Percentiles rank a stretch among this genome's conserved stretches.
Evolutionary conservation across 1,140 invertebrate genomes (phyloP).

Genomic region (Scaptomyza pallida): DNA sequence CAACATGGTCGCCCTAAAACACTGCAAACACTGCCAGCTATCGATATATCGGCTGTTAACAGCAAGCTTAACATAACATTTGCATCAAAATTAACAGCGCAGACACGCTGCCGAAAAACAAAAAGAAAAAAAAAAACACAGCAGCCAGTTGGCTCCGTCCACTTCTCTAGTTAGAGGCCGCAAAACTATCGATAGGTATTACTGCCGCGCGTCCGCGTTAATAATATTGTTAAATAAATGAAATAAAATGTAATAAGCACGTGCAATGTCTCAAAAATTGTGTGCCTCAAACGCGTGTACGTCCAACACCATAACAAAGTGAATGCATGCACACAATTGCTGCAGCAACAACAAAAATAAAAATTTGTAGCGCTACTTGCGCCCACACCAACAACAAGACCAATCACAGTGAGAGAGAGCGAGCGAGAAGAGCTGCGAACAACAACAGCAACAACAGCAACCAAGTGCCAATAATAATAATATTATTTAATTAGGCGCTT

Average conservation of each 20-base stretch:
- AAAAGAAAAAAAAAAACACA: conserved; percentile 1
- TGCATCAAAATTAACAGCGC: not conserved
- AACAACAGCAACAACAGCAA: conserved; percentile 6
- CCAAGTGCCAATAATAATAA: conserved; percentile 58
- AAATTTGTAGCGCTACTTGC: conserved; percentile 22
- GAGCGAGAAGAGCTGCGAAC: conserved; percentile 10
- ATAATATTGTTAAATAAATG: conserved; percentile 47
- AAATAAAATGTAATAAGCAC: conserved; percentile 33
- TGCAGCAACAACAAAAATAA: conserved; percentile 23
- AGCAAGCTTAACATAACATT: conserved; percentile 9
- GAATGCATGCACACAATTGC: conserved; percentile 21
- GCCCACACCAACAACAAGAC: conserved; percentile 31
- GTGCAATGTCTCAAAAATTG: conserved; percentile 17
- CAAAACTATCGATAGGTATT: conserved; percentile 46
- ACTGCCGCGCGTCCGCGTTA: conserved; percentile 44
- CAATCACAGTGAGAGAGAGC: conserved; percentile 24
- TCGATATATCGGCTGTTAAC: conserved; percentile 10
- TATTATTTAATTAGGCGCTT: conserved; percentile 42
- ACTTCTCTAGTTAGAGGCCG: conserved; percentile 43
- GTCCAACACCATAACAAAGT: conserved; percentile 10
- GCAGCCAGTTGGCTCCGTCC: conserved; percentile 42
- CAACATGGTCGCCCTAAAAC: conserved; percentile 19
- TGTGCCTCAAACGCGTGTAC: conserved; percentile 12
- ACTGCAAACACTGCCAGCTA: not conserved
- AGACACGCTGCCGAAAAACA: conserved; percentile 21